Base-by-base conservation (phyloP, 1,140 invertebrate genomes). In the Diabrotica virgifera region DNA sequence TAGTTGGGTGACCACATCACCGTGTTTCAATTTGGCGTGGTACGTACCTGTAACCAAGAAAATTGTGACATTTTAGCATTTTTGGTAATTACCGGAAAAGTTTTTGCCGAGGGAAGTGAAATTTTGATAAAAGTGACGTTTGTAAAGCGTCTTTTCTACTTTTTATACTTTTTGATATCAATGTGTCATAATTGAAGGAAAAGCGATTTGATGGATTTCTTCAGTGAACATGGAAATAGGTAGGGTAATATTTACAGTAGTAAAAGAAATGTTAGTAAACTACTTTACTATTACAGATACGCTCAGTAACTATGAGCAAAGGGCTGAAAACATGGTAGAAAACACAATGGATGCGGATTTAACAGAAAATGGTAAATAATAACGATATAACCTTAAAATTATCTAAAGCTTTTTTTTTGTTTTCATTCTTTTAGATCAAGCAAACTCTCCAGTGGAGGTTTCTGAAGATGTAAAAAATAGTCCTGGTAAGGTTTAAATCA, bases 41-140 rank as follows among this genome's bases (percentile, higher is more conserved):
- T 62, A 62, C 60, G 52, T 36, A 62, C 60, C 60, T 62, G 52
- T 55, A 54, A 24, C 8, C 37, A 12, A 54, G 52, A 62, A 54
- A 37, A 46, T 46, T 10, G 40, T 46, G 40, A 46, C 40, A 46
- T 46, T 46, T 10, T 24, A 24, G 1, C 4, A 24, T 24, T 24
- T 24, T 24, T 24, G 24, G 4, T 24, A 24, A 24, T 4, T 4
- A 24, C 24, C 24, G 24, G 24, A 24, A 24, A 24, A 24, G 24
- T 24, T 24, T 24, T 24, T 24, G 24, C 24, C 4, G 4, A 24
- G 24, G 1, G 24, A 24, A 24, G 24, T 24, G 24, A 24, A 24
- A 24, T 24, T 2, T 2, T 24, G 4, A 24, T 24, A 24, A 24
- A 24, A 24, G 24, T 24, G 24, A 24, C 24, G 24, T 24, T 24